Evolutionary conservation across 1,140 invertebrate genomes (phyloP), one percentile per base, ranked within the genome.

Genomic region (Drosophila micromelanica): DNA sequence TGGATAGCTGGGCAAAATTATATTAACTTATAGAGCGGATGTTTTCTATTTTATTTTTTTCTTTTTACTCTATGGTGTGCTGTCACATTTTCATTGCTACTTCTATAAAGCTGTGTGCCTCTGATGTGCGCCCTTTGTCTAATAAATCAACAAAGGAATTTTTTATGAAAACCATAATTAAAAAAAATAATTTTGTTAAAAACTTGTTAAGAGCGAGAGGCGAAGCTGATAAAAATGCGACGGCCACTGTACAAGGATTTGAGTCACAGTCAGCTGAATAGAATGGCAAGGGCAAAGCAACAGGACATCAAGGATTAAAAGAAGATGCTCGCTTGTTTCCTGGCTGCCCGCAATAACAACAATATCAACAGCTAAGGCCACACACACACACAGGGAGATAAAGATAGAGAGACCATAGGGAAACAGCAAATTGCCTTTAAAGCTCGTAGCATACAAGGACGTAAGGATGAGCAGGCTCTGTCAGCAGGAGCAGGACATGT

Each of bases 301-400:
- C 84, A 87, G 84, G 76, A 84, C 73, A 78, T 80, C 84, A 89
- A 84, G 76, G 80, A 89, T 89, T 89, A 89, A 89, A 84, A 87
- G 84, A 82, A 71, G 67, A 68, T 78, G 78, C 65, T 80, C 64
- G 73, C 48, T 78, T 48, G 65, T 68, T 37, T 75, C 56, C 42
- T 68, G 73, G 64, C 64, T 67, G 57, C 54, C 73, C 68, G 76
- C 84, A 79, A 81, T 78, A 82, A 78, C 84, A 87, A 87, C 84
- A 87, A 84, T 68, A 79, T 76, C 49, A 71, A 69, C 71, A 68
- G 54, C 54, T 30, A 30, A 15, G 37, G 37, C 37, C 51, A 63
- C 61, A 52, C 15, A 20, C 12, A 15, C 54, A 38, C 59, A 49
- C 35, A 73, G 48, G 59, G 54, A 57, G 61, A 72, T 48, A 82